Conservation (phyloP, 1,140 invertebrate species). For the Aphelinus certus region DNA sequence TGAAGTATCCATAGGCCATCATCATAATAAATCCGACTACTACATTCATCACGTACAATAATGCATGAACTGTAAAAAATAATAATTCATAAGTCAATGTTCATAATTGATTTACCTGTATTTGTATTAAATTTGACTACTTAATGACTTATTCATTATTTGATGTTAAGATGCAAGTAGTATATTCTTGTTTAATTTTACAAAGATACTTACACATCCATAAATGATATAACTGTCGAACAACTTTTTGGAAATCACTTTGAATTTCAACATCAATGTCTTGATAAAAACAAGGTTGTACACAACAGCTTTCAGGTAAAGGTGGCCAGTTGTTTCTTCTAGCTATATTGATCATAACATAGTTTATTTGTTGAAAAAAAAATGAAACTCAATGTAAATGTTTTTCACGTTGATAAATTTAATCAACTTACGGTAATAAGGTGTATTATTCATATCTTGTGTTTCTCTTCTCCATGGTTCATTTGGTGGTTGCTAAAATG, state of each 20-base stretch:
- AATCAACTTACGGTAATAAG: conserved; percentile 70
- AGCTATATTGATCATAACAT: conserved; percentile 61
- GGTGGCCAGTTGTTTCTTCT: conserved; percentile 98
- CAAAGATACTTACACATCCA: conserved; percentile 90
- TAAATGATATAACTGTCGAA: conserved; percentile 92
- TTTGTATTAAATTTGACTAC: no score
- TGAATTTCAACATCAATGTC: conserved; percentile 99
- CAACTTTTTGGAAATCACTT: conserved; percentile 94
- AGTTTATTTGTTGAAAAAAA: conserved; percentile 6
- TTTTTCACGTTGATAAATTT: background rate
- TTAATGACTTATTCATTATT: background rate
- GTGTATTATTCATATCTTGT: conserved; percentile 82
- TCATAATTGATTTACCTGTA: background rate
- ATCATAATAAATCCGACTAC: conserved; percentile 82
- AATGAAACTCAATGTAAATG: background rate
- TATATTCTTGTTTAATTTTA: background rate
- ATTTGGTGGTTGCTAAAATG: conserved; percentile 69
- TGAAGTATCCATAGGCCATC: conserved; percentile 71
- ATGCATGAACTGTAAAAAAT: conserved; percentile 83
- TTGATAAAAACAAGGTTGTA: conserved; percentile 99
- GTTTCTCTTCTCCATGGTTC: conserved; percentile 90
- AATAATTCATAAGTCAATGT: background rate
- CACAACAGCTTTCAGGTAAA: conserved; percentile 87
- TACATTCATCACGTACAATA: conserved; percentile 87
- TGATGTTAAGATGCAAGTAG: background rate